Base-by-base conservation (phyloP, 1,140 invertebrate genomes). In the Drosophila baimaii region DNA sequence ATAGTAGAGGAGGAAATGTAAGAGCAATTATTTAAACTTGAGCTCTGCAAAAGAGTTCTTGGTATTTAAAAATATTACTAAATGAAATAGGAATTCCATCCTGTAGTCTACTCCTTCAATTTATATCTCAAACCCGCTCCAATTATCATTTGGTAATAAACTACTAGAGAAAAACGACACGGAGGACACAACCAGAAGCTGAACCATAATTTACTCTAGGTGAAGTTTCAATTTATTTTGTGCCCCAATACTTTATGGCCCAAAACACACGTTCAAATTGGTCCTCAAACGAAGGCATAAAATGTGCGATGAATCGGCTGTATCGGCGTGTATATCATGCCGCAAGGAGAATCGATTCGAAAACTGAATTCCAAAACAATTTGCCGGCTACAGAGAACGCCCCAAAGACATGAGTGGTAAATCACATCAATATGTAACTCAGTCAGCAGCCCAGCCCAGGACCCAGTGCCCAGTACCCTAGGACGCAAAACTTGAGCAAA, bases 361-460 rank as follows among this genome's bases (percentile, higher is more conserved):
- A 89, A 88, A 81, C 69, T 84, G 84, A 89, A 83, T 81, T 83
- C 66, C 84, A 83, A 89, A 58, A 89, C 84, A 89, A 89, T 89
- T 89, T 88, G 73, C 84, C 80, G 39, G 25, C 25, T 39, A 70
- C 35, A 35, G 29, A 31, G 64, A 37, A 71, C 25, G 71, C 73
- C 79, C 84, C 77, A 81, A 72, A 81, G 73, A 81, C 78, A 85
- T 83, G 80, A 90, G 88, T 90, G 88, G 79, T 88, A 90, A 90
- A 90, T 90, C 88, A 90, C 88, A 88, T 90, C 88, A 90, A 90
- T 90, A 90, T 90, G 88, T 88, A 83, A 79, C 70, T 73, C 58
- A 77, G 55, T 64, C 70, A 71, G 59, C 71, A 79, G 70, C 43
- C 66, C 63, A 64, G 51, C 12, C 15, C 10, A 13, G 15, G 13